Conservation (phyloP, 2,797 vertebrate species). For the Danio tinwini region DNA sequence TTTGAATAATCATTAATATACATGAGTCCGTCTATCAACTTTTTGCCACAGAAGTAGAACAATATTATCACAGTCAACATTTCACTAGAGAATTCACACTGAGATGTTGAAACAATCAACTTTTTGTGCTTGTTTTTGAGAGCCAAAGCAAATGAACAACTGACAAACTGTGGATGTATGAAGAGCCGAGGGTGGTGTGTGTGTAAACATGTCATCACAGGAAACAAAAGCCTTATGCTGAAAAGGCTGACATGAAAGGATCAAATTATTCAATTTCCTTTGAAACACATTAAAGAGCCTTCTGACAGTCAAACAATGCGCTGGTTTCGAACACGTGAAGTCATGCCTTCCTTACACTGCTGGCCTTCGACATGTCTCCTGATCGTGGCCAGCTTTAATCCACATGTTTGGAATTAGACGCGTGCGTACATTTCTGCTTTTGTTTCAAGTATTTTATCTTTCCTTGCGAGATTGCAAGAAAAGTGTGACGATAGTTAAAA, state of each 20-base stretch:
- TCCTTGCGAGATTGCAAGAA: not conserved
- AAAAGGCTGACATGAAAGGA: conserved; percentile 53
- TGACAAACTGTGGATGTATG: conserved; percentile 16
- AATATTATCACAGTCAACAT: not conserved
- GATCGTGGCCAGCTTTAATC: not conserved
- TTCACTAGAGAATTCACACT: not conserved
- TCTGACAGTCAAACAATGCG: conserved; percentile 53
- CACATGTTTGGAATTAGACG: conserved; percentile 2
- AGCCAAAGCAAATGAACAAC: conserved; percentile 49
- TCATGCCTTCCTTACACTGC: conserved; percentile 9
- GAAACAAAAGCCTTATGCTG: conserved; percentile 43
- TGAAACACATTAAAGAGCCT: conserved; percentile 35
- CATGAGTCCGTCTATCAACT: not conserved
- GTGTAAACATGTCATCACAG: conserved; percentile 41
- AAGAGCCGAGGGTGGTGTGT: conserved; percentile 48
- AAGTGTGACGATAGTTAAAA: not conserved
- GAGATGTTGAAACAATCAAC: conserved; percentile 19
- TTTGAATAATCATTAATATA: too few relatives aligned
- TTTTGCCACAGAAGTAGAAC: not conserved
- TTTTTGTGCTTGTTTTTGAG: conserved; percentile 12
- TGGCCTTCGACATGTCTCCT: not conserved
- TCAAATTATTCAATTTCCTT: conserved; percentile 36
- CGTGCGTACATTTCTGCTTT: not conserved
- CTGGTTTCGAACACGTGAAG: conserved; percentile 31
- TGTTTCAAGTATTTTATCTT: not conserved